A percentile compares a stretch with the other conserved stretches of the same genome.
Evolutionary conservation across 30 jellyfish, hydroid and myxozoan genomes (phyloP).

Genomic region (Mastigias papua): DNA sequence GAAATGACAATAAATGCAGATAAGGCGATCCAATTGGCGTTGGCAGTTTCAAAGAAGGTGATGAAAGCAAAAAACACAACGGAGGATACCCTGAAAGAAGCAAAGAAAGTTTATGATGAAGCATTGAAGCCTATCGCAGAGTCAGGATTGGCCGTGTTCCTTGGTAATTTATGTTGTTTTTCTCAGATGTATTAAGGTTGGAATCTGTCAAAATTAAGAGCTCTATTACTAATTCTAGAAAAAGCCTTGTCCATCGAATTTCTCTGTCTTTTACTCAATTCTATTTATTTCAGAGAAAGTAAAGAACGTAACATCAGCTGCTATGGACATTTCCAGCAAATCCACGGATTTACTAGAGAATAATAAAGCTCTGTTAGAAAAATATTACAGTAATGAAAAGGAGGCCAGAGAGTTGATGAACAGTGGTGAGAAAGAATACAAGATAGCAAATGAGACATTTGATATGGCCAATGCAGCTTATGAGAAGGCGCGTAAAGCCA

Average conservation of each 20-base stretch:
- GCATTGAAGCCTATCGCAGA: conserved; percentile 89
- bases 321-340: conserved; percentile 51
- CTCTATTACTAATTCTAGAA: too few relatives aligned
- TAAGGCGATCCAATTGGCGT: conserved; percentile 78
- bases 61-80: conserved; percentile 59
- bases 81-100: conserved; percentile 66
- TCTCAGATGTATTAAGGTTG: too few relatives aligned
- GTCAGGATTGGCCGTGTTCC: conserved; percentile 56
- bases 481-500: conserved; percentile 87
- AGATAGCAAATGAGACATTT: conserved; percentile 50
- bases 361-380: conserved; percentile 53
- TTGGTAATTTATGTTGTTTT: too few relatives aligned
- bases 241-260: background rate
- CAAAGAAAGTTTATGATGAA: conserved; percentile 64
- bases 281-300: conserved; percentile 56
- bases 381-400: conserved; percentile 58
- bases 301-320: conserved; percentile 44
- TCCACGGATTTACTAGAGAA: conserved; percentile 55
- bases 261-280: background rate
- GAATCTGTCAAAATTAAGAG: too few relatives aligned
- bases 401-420: conserved; percentile 88
- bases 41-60: conserved; percentile 50
- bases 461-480: conserved; percentile 82
- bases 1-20: conserved; percentile 63
- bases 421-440: conserved; percentile 58